Conservation (phyloP, 2,113 vertebrate genomes). For the Colistium nudipinnis region DNA sequence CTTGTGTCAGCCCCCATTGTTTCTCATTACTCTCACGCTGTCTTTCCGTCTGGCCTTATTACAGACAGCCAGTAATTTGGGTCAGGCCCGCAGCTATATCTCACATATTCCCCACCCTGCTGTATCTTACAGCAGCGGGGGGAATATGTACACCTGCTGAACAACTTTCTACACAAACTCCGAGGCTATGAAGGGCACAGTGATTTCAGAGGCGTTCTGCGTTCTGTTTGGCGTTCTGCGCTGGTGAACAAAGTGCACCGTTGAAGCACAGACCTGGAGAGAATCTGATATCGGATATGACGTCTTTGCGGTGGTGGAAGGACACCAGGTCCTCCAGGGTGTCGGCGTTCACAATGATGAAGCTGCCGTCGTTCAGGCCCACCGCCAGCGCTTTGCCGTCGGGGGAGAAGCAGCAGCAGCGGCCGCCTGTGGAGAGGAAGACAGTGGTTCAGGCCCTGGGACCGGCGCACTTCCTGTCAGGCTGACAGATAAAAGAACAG, state of each 20-base stretch:
- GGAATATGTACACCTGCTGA: slow-evolving; percentile 44
- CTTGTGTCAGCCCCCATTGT: slow-evolving; percentile 53
- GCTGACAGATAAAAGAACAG: neutral
- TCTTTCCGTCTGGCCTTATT: slow-evolving; percentile 69
- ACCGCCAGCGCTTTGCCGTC: slow-evolving; percentile 97
- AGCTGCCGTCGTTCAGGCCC: slow-evolving; percentile 96
- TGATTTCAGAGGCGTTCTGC: slow-evolving; percentile 6
- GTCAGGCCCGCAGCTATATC: slow-evolving; percentile 65
- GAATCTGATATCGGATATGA: slow-evolving; percentile 97
- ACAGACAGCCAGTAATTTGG: slow-evolving; percentile 69
- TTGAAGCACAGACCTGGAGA: slow-evolving; percentile 88
- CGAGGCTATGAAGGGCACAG: slow-evolving; percentile 35
- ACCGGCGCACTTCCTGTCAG: slow-evolving; percentile 21
- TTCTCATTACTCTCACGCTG: slow-evolving; percentile 58
- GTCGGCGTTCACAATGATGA: slow-evolving; percentile 96
- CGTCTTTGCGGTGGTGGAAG: slow-evolving; percentile 97
- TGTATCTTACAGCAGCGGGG: slow-evolving; percentile 30
- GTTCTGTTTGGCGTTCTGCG: slow-evolving; percentile 17
- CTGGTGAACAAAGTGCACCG: neutral
- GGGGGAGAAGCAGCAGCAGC: slow-evolving; percentile 98
- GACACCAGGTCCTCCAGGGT: slow-evolving; percentile 97
- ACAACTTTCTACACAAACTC: slow-evolving; percentile 35
- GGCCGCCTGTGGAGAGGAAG: slow-evolving; percentile 84
- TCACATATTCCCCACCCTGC: too few species aligned
- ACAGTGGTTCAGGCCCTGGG: slow-evolving; percentile 27